These are phyloP conservation scores for Phenacoccus solenopsis DNA, from an alignment of 1,140 invertebrate species.

Conservation along the genomic window DNA sequence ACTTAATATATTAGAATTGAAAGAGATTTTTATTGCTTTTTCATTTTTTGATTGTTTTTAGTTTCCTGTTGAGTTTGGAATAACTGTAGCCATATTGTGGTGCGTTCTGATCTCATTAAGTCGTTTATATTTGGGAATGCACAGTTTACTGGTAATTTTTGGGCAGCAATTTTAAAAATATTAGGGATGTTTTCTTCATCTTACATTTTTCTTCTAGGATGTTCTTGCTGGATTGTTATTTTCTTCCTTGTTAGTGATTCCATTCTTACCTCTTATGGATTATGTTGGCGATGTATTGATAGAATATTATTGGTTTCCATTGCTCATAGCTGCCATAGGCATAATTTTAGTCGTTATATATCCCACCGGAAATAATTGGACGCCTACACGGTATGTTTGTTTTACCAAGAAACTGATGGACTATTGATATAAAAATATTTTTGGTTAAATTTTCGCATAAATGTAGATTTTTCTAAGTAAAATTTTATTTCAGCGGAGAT, in stretches of 20 bases:
- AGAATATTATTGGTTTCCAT: conserved; percentile 48
- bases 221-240: conserved; percentile 58
- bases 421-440: conserved; percentile 5
- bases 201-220: conserved; percentile 45
- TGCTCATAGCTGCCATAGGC: conserved; percentile 47
- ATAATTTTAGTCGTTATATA: conserved; percentile 55
- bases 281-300: conserved; percentile 56
- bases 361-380: conserved; percentile 59
- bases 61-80: conserved; percentile 37
- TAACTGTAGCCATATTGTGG: conserved; percentile 41
- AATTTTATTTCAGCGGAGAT: conserved; percentile 55
- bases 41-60: too few species aligned
- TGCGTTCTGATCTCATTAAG: conserved; percentile 68
- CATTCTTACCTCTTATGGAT: conserved; percentile 61
- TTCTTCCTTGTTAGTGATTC: conserved; percentile 49
- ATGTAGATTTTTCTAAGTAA: too few species aligned
- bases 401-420: not conserved
- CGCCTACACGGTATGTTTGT: conserved; percentile 54
- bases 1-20: conserved; percentile 1
- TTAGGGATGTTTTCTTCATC: conserved; percentile 18
- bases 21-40: too few species aligned
- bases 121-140: conserved; percentile 84
- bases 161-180: conserved; percentile 12
- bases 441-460: conserved; percentile 29
- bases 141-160: conserved; percentile 55